Percentiles rank a stretch among this genome's conserved stretches.
These are phyloP conservation scores for Prosapia bicincta DNA, from an alignment of 2,888 invertebrate genomes.

Conservation along the genomic window DNA sequence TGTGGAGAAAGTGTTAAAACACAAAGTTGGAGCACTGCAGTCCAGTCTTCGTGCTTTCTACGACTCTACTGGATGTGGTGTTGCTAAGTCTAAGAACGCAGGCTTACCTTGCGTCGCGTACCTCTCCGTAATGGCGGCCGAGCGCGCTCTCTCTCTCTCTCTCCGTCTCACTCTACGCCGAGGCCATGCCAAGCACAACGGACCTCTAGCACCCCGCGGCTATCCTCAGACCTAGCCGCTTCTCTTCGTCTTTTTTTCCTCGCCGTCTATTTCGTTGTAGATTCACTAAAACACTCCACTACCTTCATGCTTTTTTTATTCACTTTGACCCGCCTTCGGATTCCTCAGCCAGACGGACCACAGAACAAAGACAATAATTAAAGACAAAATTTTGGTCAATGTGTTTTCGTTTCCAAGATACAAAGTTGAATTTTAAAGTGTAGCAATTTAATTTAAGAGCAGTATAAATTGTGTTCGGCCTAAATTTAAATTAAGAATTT, in stretches of 20 bases:
- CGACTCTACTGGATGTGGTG: slow-evolving; percentile 1
- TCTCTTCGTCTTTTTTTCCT: slow-evolving; percentile 25
- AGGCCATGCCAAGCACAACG: slow-evolving; percentile 16
- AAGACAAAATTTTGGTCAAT: slow-evolving; percentile 13
- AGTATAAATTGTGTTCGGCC: no score
- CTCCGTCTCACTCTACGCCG: slow-evolving; percentile 26
- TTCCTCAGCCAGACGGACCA: slow-evolving; percentile 4
- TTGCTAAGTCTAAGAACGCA: neutral
- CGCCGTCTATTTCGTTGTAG: slow-evolving; percentile 27
- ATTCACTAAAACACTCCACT: slow-evolving; percentile 28
- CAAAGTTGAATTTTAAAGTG: no score
- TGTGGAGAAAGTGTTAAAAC: slow-evolving; percentile 11
- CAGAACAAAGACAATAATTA: slow-evolving; percentile 27
- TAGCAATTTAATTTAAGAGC: no score
- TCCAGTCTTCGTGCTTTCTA: slow-evolving; percentile 11
- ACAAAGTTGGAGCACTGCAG: slow-evolving; percentile 16
- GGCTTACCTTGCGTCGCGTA: slow-evolving; percentile 7
- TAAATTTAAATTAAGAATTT: no score
- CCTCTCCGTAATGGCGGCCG: slow-evolving; percentile 7
- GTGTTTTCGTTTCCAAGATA: neutral
- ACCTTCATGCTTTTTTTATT: slow-evolving; percentile 25
- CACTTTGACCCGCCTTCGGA: slow-evolving; percentile 25
- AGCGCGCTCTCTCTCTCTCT: slow-evolving; percentile 23
- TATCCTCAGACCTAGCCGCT: slow-evolving; percentile 22
- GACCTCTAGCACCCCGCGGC: slow-evolving; percentile 10